phyloP scores from a whole-genome alignment of 2,113 vertebrate genomes.

The Rhadina sibilatrix region DNA sequence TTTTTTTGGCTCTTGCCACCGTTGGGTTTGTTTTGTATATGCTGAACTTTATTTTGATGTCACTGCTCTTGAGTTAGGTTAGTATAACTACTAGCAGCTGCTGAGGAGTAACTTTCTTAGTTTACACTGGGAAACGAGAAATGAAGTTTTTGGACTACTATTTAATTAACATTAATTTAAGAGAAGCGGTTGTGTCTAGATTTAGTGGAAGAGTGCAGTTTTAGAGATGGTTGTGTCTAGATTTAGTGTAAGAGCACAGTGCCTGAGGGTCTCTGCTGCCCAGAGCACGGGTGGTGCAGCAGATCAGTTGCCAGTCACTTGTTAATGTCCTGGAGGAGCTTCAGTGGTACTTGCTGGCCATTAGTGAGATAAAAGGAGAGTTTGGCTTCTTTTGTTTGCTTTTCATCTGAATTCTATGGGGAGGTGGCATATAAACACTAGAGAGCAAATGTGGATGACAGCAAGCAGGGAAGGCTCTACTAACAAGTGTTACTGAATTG shows the following conservation, averaged over 20 bases:
- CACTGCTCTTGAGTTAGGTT: neutral
- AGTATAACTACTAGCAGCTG: neutral
- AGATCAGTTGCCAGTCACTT: neutral
- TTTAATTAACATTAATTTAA: neutral
- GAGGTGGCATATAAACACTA: neutral
- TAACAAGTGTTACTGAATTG: neutral
- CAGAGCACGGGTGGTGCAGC: neutral
- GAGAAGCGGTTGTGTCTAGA: neutral
- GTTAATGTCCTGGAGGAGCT: neutral
- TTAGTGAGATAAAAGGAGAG: neutral
- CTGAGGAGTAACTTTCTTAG: neutral
- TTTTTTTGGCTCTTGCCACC: neutral
- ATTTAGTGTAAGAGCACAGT: neutral
- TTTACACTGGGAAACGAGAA: neutral
- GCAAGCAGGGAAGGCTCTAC: neutral
- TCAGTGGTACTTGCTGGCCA: neutral
- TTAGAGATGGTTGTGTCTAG: neutral
- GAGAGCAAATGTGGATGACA: neutral
- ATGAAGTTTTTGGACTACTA: neutral
- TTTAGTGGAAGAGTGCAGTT: neutral
- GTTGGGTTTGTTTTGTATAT: neutral
- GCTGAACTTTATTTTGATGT: neutral
- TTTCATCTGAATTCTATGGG: neutral
- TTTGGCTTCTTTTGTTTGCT: neutral
- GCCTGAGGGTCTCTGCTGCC: neutral